Evolutionary conservation across 2,113 vertebrate species (phyloP).

Genomic region (Phylloscopus trochilus): DNA sequence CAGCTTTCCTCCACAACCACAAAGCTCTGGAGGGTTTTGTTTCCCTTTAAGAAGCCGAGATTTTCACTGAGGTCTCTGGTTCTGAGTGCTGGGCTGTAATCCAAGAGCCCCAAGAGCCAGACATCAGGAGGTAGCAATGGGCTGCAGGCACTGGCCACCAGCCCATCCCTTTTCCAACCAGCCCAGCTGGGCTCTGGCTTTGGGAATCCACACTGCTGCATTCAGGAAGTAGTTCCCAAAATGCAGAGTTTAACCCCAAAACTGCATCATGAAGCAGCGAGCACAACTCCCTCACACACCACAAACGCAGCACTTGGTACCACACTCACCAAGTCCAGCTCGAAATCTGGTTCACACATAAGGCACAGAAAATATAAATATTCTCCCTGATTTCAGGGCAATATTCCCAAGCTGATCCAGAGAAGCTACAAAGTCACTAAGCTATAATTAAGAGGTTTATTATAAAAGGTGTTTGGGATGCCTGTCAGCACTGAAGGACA

Average conservation of each 20-base stretch:
- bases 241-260: neutral
- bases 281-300: neutral
- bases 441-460: slow-evolving; percentile 50
- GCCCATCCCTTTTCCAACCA: neutral
- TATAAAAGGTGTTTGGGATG: slow-evolving; percentile 22
- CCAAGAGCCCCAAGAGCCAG: neutral
- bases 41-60: neutral
- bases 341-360: neutral
- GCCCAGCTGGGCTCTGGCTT: neutral
- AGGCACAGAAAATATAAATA: neutral
- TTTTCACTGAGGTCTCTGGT: neutral
- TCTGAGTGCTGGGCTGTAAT: neutral
- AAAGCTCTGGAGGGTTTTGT: neutral
- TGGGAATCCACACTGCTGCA: neutral
- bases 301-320: neutral
- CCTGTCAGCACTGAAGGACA: slow-evolving; percentile 30
- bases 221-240: neutral
- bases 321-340: neutral
- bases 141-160: neutral
- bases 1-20: neutral
- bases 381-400: neutral
- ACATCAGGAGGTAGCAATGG: neutral
- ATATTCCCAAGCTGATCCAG: neutral
- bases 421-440: neutral
- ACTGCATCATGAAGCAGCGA: rapidly evolving